These are phyloP conservation scores for Callithrix jacchus DNA, from an alignment of 2,113 vertebrate species.

Conservation along the genomic window DNA sequence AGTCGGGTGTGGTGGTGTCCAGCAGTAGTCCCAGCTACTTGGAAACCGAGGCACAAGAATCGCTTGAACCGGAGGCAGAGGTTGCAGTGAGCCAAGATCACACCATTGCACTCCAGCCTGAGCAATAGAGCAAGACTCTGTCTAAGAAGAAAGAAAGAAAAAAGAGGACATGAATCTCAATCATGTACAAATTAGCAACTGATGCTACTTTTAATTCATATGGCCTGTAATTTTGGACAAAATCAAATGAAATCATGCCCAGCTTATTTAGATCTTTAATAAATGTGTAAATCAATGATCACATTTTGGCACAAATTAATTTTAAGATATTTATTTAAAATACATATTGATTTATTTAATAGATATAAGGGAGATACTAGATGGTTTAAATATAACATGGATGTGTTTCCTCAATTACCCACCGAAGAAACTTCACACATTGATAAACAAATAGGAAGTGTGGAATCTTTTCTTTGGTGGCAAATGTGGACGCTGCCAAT, in stretches of 20 bases:
- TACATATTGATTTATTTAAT: not conserved
- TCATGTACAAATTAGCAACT: not conserved
- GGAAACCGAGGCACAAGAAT: too few relatives aligned
- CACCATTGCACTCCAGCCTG: too few relatives aligned
- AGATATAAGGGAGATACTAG: not conserved
- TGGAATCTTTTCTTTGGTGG: too few relatives aligned
- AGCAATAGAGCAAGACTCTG: too few relatives aligned
- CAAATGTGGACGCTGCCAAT: not conserved
- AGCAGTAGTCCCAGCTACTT: too few relatives aligned
- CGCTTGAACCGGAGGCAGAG: too few relatives aligned
- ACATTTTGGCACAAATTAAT: not conserved
- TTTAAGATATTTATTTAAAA: not conserved
- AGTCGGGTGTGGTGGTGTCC: too few relatives aligned
- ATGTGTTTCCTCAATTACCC: fast-evolving
- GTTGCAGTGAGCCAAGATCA: too few relatives aligned
- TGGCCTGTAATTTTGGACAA: not conserved
- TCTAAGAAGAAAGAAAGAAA: too few relatives aligned
- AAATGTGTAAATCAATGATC: not conserved
- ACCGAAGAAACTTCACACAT: not conserved
- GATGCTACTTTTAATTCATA: not conserved
- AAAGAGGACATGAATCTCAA: not conserved
- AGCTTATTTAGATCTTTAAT: not conserved
- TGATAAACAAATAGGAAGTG: not conserved
- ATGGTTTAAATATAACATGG: not conserved
- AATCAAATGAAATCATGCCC: not conserved